A percentile compares a stretch with the other conserved stretches of the same genome.
These are phyloP conservation scores for Silurus aristotelis DNA, from an alignment of 2,797 vertebrate genomes.

Conservation along the genomic window DNA sequence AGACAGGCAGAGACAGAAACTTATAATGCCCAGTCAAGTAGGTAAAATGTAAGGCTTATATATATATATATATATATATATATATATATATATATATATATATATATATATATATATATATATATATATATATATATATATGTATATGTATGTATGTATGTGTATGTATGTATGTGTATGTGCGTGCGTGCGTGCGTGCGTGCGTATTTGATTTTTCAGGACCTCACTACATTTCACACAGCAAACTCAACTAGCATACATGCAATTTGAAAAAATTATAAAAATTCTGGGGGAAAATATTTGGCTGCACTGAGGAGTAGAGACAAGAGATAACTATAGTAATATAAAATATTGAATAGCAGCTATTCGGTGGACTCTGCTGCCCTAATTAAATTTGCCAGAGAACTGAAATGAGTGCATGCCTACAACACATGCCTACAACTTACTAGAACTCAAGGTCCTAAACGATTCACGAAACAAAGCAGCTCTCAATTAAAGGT, in stretches of 20 bases:
- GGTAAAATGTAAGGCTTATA: background rate
- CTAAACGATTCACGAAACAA: constrained; percentile 54
- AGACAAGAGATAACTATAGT: background rate
- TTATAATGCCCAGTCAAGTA: constrained; percentile 29
- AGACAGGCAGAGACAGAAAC: constrained; percentile 51
- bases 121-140: no score
- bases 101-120: no score
- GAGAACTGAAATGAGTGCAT: constrained; percentile 21
- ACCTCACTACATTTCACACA: no score
- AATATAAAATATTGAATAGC: constrained; percentile 53
- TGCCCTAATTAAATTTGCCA: constrained; percentile 45
- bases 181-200: no score
- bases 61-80: no score
- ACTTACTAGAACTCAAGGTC: constrained; percentile 45
- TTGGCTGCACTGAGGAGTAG: background rate
- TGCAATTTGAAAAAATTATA: background rate
- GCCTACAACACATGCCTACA: constrained; percentile 48
- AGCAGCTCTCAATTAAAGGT: constrained; percentile 43
- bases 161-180: no score
- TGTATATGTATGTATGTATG: no score
- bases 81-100: no score
- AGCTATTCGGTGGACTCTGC: constrained; percentile 28
- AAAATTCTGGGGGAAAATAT: background rate
- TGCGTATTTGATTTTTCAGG: no score
- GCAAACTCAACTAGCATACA: no score